These are phyloP conservation scores for Bungarus multicinctus DNA, from an alignment of 2,113 vertebrate species.

Conservation along the genomic window DNA sequence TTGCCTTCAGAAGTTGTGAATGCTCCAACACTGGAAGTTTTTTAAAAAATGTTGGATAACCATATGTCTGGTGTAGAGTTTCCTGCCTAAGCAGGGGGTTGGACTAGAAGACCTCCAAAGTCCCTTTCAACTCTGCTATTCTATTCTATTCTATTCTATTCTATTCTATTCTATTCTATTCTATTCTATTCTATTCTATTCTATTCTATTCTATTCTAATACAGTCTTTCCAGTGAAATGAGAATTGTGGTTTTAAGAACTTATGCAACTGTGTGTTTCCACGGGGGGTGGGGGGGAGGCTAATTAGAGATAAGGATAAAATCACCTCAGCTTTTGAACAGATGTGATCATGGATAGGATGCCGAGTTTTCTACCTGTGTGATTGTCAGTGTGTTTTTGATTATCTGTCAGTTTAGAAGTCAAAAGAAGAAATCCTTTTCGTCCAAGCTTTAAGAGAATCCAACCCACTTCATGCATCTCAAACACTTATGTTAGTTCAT, in stretches of 20 bases:
- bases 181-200: too few relatives aligned
- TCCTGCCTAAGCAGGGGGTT: too few relatives aligned
- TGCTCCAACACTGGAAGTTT: too few relatives aligned
- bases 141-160: too few relatives aligned
- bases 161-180: too few relatives aligned
- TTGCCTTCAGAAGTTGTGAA: too few relatives aligned
- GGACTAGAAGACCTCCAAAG: too few relatives aligned
- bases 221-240: neutral
- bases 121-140: too few relatives aligned
- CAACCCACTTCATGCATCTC: neutral
- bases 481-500: neutral
- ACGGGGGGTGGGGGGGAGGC: rapidly evolving
- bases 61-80: too few relatives aligned
- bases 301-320: neutral
- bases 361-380: neutral
- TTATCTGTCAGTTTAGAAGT: neutral
- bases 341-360: neutral
- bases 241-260: neutral
- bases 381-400: neutral
- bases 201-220: neutral
- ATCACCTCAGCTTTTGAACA: neutral
- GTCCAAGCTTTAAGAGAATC: neutral
- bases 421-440: neutral
- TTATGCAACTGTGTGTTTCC: neutral
- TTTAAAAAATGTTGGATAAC: too few relatives aligned